Evolutionary conservation across 2,888 invertebrate species (phyloP).

Genomic region (Stenotaenia linearis): DNA sequence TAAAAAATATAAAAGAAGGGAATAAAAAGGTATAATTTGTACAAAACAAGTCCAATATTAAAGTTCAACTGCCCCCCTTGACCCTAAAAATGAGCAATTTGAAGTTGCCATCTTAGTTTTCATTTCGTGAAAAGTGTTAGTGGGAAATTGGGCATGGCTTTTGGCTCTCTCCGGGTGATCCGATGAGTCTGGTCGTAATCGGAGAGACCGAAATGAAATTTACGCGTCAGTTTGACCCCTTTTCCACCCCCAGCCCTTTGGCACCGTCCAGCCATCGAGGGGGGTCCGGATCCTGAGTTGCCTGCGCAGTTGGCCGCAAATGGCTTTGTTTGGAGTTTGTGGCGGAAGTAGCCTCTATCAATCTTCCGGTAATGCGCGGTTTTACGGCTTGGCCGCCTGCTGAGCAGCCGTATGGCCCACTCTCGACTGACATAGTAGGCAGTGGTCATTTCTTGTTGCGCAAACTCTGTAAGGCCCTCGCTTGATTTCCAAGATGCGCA

Average conservation of each 20-base stretch:
- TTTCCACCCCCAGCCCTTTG: neutral
- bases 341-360: conserved; percentile 28
- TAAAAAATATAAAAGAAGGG: neutral
- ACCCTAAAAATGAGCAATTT: neutral
- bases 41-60: neutral
- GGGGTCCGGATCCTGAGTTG: neutral
- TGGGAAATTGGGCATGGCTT: neutral
- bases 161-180: neutral
- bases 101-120: neutral
- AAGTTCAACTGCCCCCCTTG: neutral
- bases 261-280: neutral
- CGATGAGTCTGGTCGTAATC: neutral
- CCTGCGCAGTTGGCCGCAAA: conserved; percentile 19
- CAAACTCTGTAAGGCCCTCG: neutral
- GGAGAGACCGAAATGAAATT: neutral
- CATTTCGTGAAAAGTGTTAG: neutral
- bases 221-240: neutral
- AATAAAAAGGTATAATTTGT: neutral
- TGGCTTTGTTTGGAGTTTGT: conserved; percentile 30
- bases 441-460: neutral
- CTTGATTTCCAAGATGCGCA: neutral
- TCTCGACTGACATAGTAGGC: neutral
- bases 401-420: neutral
- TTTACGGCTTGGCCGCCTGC: conserved; percentile 27
- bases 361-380: conserved; percentile 26